Percentiles rank a stretch among this genome's conserved stretches.
These are phyloP conservation scores for Microctenopoma steveboyesi DNA, from an alignment of 2,797 vertebrate species.

Conservation along the genomic window DNA sequence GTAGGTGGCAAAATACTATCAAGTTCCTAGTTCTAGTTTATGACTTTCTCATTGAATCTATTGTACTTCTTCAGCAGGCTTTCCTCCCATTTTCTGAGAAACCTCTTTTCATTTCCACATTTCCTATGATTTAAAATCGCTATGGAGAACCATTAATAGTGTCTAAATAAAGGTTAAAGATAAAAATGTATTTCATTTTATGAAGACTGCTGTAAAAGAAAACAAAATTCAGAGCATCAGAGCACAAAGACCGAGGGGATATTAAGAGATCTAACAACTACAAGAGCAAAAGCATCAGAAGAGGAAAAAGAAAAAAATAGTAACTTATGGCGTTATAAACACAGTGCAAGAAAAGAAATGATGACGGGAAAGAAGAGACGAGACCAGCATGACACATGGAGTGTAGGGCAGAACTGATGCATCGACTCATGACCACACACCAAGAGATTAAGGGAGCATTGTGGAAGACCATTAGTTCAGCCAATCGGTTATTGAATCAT, in stretches of 20 bases:
- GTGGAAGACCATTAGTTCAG: conserved; percentile 25
- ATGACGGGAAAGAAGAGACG: conserved; percentile 4
- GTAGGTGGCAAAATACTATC: not conserved
- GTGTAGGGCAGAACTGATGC: conserved; percentile 25
- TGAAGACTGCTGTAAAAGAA: conserved; percentile 2
- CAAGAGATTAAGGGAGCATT: conserved; percentile 25
- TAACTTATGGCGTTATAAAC: not conserved
- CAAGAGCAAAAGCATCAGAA: not conserved
- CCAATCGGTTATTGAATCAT: conserved; percentile 31
- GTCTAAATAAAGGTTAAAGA: conserved; percentile 12
- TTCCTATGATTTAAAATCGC: not conserved
- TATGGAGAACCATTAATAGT: not conserved
- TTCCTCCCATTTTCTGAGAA: conserved; percentile 1
- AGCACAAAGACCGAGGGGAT: not conserved
- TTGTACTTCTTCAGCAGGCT: not conserved
- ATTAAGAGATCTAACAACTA: not conserved
- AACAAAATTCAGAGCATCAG: not conserved
- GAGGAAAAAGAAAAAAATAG: not conserved
- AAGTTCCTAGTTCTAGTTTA: conserved; percentile 6
- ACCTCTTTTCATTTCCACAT: not conserved
- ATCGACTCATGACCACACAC: conserved; percentile 42
- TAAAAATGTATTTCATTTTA: not conserved
- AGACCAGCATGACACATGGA: conserved; percentile 38
- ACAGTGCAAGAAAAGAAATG: not conserved
- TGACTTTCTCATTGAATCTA: not conserved